phyloP scores from a whole-genome alignment of 2,113 vertebrate species.

The Spea multiplicata region DNA sequence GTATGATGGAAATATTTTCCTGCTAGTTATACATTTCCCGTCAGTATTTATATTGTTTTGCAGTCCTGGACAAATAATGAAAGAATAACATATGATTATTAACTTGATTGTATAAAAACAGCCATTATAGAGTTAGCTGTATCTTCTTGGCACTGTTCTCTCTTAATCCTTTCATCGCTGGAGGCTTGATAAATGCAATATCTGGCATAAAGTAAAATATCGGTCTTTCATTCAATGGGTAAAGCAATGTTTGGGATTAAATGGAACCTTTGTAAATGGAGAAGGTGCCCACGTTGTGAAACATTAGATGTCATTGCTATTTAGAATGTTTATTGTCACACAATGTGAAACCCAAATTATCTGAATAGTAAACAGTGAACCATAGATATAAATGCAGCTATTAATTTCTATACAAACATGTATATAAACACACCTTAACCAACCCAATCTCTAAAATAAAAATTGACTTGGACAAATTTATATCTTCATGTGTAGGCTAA shows the following conservation, averaged over 20 bases:
- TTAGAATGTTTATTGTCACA: constrained; percentile 17
- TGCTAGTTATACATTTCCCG: constrained; percentile 33
- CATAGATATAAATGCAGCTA: too few species aligned
- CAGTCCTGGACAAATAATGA: constrained; percentile 30
- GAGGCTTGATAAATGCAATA: too few species aligned
- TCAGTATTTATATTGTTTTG: constrained; percentile 35
- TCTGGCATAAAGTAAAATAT: too few species aligned
- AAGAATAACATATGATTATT: constrained; percentile 24
- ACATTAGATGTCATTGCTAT: constrained; percentile 14
- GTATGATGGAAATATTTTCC: constrained; percentile 31
- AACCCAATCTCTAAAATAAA: too few species aligned
- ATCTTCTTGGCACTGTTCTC: too few species aligned
- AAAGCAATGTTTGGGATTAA: constrained; percentile 41
- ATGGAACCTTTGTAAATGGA: constrained; percentile 36
- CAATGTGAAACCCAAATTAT: constrained; percentile 1
- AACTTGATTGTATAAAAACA: constrained; percentile 37
- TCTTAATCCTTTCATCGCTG: too few species aligned
- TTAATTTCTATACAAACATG: too few species aligned
- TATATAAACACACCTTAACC: too few species aligned
- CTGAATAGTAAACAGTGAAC: neutral
- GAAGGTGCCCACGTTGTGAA: constrained; percentile 11
- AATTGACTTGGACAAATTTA: too few species aligned
- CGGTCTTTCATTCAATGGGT: too few species aligned
- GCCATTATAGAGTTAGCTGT: constrained; percentile 10
- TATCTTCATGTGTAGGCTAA: too few species aligned